Base-by-base conservation (phyloP, 2,797 vertebrate genomes). In the Brachymystax lenok region DNA sequence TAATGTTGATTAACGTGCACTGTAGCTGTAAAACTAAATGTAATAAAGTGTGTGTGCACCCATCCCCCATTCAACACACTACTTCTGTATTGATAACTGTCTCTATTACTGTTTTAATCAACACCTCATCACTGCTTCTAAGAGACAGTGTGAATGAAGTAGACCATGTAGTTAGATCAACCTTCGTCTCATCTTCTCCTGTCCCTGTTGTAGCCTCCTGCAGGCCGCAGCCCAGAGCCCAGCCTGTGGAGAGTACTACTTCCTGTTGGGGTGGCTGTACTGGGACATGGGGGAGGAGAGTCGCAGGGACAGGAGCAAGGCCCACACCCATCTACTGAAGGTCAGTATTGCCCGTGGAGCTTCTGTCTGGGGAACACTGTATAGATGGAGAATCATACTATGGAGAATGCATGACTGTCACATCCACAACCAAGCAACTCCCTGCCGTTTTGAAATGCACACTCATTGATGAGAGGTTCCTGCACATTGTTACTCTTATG, bases 211-310 rank as follows among this genome's bases (percentile, higher is more conserved):
- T 50, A 99, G 98, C 89, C 97, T 98, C 84, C 91, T 94, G 17
- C 93, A 90, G 79, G 97, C 97, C 10, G 86, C 94, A 76, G 90
- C 90, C 83, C 93, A 91, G 79, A 94, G 91, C 78, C 85, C 94
- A 68, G 92, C 94, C 71, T 90, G 86, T 84, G 97, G 94, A 52
- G 96, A 96, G 51, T 96, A 95, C 89, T 95, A 95, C 84, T 96
- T 96, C 73, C 90, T 95, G 61, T 90, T 99, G 77, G 98, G 97
- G 0, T 84, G 90, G 64, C 95, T 97, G 0, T 99, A 98, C 70
- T 99, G 98, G 98, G 94, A 92, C 87, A 97, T 98, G 95, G 94
- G 94, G 66, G 96, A 96, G 86, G 96, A 97, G 83, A 95, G 94
- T 19, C 96, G 94, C 79, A 95, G 86, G 88, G 96, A 99, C 85